phyloP scores from a whole-genome alignment of 2,888 invertebrate genomes.

The Cephus spinipes region DNA sequence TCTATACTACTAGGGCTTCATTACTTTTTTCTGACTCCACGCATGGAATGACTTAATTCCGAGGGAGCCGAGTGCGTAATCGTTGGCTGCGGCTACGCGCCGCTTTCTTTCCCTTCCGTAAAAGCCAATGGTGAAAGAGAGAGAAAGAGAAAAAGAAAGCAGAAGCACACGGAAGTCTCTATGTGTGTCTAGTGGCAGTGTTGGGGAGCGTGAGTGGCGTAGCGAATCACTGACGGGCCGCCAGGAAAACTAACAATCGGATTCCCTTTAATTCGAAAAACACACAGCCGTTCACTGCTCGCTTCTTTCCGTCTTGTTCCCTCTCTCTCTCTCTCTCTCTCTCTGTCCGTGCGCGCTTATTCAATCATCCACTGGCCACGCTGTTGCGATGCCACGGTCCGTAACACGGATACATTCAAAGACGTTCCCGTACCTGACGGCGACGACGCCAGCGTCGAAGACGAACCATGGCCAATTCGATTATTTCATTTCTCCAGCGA shows the following conservation, averaged over 20 bases:
- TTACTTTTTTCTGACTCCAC: conserved; percentile 46
- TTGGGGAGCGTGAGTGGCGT: conserved; percentile 36
- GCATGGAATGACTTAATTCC: conserved; percentile 44
- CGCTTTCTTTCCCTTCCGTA: conserved; percentile 2
- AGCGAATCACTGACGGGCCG: conserved; percentile 42
- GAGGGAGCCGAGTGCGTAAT: not conserved
- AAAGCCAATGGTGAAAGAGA: conserved; percentile 15
- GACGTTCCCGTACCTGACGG: not conserved
- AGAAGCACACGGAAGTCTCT: conserved; percentile 21
- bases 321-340: not conserved
- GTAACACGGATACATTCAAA: conserved; percentile 7
- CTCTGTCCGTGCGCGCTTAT: conserved; percentile 16
- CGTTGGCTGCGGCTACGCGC: too few relatives aligned
- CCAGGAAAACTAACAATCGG: conserved; percentile 46
- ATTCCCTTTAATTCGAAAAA: conserved; percentile 46
- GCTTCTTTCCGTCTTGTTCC: not conserved
- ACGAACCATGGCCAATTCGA: conserved; percentile 9
- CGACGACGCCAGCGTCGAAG: conserved; percentile 2
- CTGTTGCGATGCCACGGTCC: conserved; percentile 12
- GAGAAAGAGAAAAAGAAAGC: conserved; percentile 20
- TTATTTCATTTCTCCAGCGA: conserved; percentile 7
- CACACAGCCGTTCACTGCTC: conserved; percentile 32
- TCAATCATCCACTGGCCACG: conserved; percentile 16
- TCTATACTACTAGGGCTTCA: conserved; percentile 34
- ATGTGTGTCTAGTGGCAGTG: not conserved